Conservation (phyloP, 2,888 invertebrate species). For the Tetheella fluctuosa region DNA sequence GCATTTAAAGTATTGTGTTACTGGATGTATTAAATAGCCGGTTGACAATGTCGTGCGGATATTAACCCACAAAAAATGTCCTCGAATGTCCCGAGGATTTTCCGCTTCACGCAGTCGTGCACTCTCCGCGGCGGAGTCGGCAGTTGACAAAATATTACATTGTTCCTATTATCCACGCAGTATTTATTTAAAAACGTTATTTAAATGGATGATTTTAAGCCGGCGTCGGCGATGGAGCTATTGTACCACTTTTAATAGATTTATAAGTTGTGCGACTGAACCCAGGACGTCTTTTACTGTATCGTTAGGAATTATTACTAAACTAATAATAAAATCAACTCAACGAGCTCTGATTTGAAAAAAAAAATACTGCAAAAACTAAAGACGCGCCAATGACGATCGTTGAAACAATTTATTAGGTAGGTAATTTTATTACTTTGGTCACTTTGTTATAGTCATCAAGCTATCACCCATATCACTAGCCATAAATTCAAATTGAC, state of each 20-base stretch:
- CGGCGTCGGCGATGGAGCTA: conserved; percentile 72
- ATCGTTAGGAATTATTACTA: no score
- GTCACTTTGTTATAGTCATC: conserved; percentile 79
- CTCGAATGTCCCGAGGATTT: conserved; percentile 83
- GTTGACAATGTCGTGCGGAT: conserved; percentile 84
- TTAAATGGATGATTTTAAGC: conserved; percentile 84
- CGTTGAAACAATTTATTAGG: conserved; percentile 71
- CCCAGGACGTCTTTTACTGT: conserved; percentile 48
- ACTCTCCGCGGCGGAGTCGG: conserved; percentile 77
- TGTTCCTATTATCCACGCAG: conserved; percentile 82
- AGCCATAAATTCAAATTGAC: conserved; percentile 81
- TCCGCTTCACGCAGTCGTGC: conserved; percentile 83
- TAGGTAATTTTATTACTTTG: conserved; percentile 68
- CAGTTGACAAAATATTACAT: conserved; percentile 85
- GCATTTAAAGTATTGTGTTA: conserved; percentile 83
- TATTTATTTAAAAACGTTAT: conserved; percentile 85
- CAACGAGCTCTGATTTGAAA: conserved; percentile 6
- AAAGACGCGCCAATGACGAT: conserved; percentile 24
- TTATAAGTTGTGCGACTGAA: conserved; percentile 58
- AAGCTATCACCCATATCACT: conserved; percentile 77
- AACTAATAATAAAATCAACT: no score
- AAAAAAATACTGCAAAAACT: conserved; percentile 17
- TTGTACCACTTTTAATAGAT: conserved; percentile 73
- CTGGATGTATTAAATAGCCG: conserved; percentile 82
- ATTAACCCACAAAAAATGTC: conserved; percentile 84